These are phyloP conservation scores for Kuschelorhynchus macadamiae DNA, from an alignment of 2,888 invertebrate genomes.

Conservation along the genomic window DNA sequence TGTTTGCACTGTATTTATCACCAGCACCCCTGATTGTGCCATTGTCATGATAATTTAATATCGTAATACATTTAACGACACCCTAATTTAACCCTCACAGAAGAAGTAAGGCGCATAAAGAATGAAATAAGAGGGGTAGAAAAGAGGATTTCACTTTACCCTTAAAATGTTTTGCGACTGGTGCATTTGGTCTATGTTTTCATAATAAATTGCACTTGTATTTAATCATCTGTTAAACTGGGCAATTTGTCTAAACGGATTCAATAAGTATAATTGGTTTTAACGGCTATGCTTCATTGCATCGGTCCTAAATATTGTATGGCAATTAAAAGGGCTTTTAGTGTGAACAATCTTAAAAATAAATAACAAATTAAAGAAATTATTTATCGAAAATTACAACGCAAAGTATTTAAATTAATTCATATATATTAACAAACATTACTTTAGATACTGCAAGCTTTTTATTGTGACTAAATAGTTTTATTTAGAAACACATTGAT, in stretches of 20 bases:
- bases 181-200: conserved; percentile 35
- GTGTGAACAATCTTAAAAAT: too few relatives aligned
- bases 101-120: conserved; percentile 45
- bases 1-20: conserved; percentile 70
- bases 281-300: too few relatives aligned
- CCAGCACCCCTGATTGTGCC: conserved; percentile 67
- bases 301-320: too few relatives aligned
- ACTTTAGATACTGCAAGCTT: too few relatives aligned
- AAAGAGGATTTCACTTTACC: conserved; percentile 44
- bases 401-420: too few relatives aligned
- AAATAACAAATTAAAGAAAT: too few relatives aligned
- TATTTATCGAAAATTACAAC: too few relatives aligned
- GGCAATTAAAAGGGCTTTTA: too few relatives aligned
- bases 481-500: too few relatives aligned
- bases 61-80: conserved; percentile 70
- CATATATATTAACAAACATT: too few relatives aligned
- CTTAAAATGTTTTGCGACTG: conserved; percentile 41
- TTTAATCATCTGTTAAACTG: conserved; percentile 47
- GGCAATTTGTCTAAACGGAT: conserved; percentile 24
- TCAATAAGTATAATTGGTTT: conserved; percentile 27
- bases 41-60: conserved; percentile 71
- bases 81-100: conserved; percentile 66
- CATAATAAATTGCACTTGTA: conserved; percentile 46
- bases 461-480: too few relatives aligned
- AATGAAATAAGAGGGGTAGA: conserved; percentile 49